Base-by-base conservation (phyloP, 2,113 vertebrate species). In the Hippocampus barbouri region DNA sequence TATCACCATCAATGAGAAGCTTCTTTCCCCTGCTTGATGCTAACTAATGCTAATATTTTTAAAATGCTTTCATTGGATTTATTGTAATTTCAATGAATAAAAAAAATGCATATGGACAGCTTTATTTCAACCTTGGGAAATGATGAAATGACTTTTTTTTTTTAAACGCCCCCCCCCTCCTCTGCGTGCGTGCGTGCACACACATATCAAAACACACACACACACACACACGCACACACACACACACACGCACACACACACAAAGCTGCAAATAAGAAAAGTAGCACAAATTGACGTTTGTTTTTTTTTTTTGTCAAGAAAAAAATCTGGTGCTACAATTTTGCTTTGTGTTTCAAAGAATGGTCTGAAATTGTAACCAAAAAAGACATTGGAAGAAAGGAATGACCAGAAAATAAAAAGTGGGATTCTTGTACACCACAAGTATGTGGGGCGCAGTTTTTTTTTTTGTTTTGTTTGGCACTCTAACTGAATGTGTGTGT, bases 21-120 rank as follows among this genome's bases (percentile, higher is more conserved):
- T 86, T 86, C 92, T 85, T 92, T 86, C 41, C 34, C 90, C 88
- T 92, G 92, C 92, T 92, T 91, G 89, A 92, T 91, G 91, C 88
- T 90, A 78, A 92, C 87, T 83, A 88, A 84, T 76, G 76, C 89
- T 86, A 85, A 78, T 68, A 75, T 70, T 73, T 73, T 78, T 74
- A 85, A 88, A 90, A 85, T 91, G 87, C 92, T 90, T 90, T 30
- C 20, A 63, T 91, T 38, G 5, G 34, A 45, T 45, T 45, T 84
- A 81, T 90, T 91, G 90, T 92, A 82, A 89, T 88, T 90, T 89
- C 79, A 91, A 88, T 83, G 66, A 83, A 79, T 62, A 75, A 84
- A 73, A 51, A 47, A 47, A 54, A 54, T n/a, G 69, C 27, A 79
- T 79, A 88, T 83, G 79, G 67, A 60, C 79, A 83, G 68, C 83